Evolutionary conservation across 2,888 invertebrate genomes (phyloP).

Genomic region (Drosophila paramelanica): DNA sequence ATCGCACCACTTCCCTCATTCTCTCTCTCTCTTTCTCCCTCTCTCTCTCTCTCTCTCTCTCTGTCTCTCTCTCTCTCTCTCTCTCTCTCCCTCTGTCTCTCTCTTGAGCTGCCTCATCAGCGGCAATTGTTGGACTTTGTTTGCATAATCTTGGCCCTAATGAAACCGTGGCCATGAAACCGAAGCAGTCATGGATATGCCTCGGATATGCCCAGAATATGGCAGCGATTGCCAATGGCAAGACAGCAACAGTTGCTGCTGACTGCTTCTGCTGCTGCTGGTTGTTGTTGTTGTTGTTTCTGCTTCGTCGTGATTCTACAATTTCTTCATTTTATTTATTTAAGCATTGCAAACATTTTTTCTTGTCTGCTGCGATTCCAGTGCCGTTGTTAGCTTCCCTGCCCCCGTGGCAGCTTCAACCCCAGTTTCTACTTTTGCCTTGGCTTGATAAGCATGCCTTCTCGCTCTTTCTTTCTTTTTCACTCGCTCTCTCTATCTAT

Average conservation of each 20-base stretch:
- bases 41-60: constrained; percentile 1
- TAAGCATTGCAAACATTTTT: constrained; percentile 78
- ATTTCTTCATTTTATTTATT: constrained; percentile 81
- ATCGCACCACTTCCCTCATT: no score
- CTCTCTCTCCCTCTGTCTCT: neutral
- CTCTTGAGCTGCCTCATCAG: constrained; percentile 53
- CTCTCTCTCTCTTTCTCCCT: neutral
- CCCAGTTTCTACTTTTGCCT: neutral
- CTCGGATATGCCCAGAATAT: constrained; percentile 46
- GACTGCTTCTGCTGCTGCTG: constrained; percentile 25
- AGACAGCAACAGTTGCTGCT: constrained; percentile 39
- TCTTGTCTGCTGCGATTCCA: constrained; percentile 53
- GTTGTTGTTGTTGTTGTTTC: constrained; percentile 34
- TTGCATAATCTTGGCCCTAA: constrained; percentile 84
- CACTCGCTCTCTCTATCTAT: neutral
- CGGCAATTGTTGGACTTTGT: constrained; percentile 70
- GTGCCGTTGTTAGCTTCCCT: constrained; percentile 29
- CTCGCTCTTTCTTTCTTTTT: constrained; percentile 6
- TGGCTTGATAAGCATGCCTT: constrained; percentile 40
- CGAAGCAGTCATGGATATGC: constrained; percentile 49
- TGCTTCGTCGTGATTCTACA: constrained; percentile 77
- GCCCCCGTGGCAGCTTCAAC: neutral
- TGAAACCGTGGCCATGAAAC: constrained; percentile 79
- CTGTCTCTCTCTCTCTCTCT: neutral
- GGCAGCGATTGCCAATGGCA: constrained; percentile 29